Evolutionary conservation across 2,113 vertebrate species (phyloP), one percentile per base, ranked within the genome.

Genomic region (Felis chaus): DNA sequence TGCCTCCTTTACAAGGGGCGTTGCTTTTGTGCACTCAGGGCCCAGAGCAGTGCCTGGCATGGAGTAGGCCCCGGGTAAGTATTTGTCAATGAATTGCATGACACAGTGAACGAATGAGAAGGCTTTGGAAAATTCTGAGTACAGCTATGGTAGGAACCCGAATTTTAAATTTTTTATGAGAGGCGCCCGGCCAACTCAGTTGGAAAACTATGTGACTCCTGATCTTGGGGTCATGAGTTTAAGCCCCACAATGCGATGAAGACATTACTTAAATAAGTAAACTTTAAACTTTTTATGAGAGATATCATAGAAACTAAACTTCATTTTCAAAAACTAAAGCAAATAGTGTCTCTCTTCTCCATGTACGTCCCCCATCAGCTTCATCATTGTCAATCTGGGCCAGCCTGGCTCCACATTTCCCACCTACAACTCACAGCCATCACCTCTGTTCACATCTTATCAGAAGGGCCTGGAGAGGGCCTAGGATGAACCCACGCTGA

Each of bases 1-100:
- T 29, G 57, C 9, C 12, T 57, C 25, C 41, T 36, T 0, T 0
- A 3, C 41, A 25, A 1, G 41, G 29, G 45, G 18, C 57, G 31
- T 53, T 9, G 66, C 39, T 45, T 61, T n/a, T 48, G 23, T 50
- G 29, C 12, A 33, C 7, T 71, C 21, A 36, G 41, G 7, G 53
- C 90, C 53, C 83, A 4, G 7, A 36, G 4, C 36, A 55, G 68
- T 4, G 33, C 80, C 63, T 4, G 7, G 57, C 25, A 68, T 1
- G 18, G 0, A 45, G 48, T 2, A 53, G 39, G 5, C 41, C 31
- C 50, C 50, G 1, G 1, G 18, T 27, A n/a, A 31, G 36, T 10
- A 9, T 23, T 21, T 8, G 3, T 33, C 27, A 69, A 19, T 15
- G 23, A 89, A 68, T 23, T 48, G 12, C 4, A 23, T 7, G 14